Percentiles rank a stretch among this genome's conserved stretches.
These are phyloP conservation scores for Agriopis marginaria DNA, from an alignment of 2,888 invertebrate species.

Conservation along the genomic window DNA sequence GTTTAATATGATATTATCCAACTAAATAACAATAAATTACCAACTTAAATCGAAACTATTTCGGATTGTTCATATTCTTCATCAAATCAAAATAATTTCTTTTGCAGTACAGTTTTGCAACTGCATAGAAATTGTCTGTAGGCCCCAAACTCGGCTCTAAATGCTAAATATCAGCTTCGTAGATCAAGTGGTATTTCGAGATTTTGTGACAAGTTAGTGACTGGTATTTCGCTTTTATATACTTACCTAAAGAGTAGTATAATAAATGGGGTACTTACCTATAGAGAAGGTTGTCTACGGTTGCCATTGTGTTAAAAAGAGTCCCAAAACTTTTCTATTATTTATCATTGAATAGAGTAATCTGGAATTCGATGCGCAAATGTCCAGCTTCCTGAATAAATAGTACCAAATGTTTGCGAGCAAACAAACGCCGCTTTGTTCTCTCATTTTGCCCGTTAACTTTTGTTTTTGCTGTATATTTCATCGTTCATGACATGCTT, in stretches of 20 bases:
- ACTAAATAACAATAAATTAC: background rate
- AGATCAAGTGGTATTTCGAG: too few species aligned
- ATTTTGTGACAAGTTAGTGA: too few species aligned
- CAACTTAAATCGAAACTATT: background rate
- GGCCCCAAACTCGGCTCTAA: too few species aligned
- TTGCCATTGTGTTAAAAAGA: too few species aligned
- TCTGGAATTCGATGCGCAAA: background rate
- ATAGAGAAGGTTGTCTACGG: too few species aligned
- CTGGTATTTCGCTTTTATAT: too few species aligned
- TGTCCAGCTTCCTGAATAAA: background rate
- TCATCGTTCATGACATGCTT: background rate
- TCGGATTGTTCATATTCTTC: background rate
- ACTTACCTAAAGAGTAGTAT: too few species aligned
- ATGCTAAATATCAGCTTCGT: too few species aligned
- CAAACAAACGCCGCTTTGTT: slow-evolving; percentile 1
- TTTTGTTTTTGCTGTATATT: background rate
- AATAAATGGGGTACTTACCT: too few species aligned
- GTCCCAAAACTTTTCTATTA: background rate
- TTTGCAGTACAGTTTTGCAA: too few species aligned
- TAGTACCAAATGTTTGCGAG: slow-evolving; percentile 7
- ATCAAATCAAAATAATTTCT: too few species aligned
- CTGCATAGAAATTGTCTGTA: too few species aligned
- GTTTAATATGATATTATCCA: background rate
- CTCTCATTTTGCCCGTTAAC: slow-evolving; percentile 1
- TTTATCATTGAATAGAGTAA: background rate